A percentile compares a stretch with the other conserved stretches of the same genome.
phyloP scores from a whole-genome alignment of 2,113 vertebrate genomes.

The Dascyllus trimaculatus region DNA sequence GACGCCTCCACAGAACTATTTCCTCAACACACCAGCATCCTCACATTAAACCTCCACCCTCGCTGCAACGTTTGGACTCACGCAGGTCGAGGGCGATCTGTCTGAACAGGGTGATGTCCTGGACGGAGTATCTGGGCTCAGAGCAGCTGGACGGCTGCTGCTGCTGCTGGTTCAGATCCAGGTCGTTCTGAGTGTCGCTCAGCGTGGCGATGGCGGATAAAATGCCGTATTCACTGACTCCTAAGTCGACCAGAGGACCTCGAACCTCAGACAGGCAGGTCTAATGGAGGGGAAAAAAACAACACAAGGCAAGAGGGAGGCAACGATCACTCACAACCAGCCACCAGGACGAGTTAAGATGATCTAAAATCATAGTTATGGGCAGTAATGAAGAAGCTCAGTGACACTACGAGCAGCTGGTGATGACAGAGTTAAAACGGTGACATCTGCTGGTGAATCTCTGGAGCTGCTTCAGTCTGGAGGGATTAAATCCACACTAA shows the following conservation, averaged over 20 bases:
- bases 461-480: background rate
- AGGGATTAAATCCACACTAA: no score
- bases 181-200: constrained; percentile 75
- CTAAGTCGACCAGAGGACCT: constrained; percentile 78
- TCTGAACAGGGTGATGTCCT: constrained; percentile 77
- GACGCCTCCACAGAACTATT: no score
- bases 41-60: no score
- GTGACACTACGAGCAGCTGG: no score
- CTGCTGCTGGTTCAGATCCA: constrained; percentile 51
- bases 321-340: background rate
- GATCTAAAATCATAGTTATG: background rate
- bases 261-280: constrained; percentile 78
- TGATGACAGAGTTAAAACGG: background rate
- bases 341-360: no score
- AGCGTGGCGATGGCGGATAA: constrained; percentile 78
- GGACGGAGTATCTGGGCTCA: constrained; percentile 39
- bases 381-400: no score
- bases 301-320: background rate
- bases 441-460: constrained; percentile 4
- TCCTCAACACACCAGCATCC: no score
- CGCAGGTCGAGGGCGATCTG: constrained; percentile 84
- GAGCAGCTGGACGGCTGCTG: constrained; percentile 15
- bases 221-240: constrained; percentile 83
- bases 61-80: constrained; percentile 74
- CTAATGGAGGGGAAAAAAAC: constrained; percentile 49